Evolutionary conservation across 1,140 invertebrate genomes (phyloP), one percentile per base, ranked within the genome.

Genomic region (Olivierus martensii): DNA sequence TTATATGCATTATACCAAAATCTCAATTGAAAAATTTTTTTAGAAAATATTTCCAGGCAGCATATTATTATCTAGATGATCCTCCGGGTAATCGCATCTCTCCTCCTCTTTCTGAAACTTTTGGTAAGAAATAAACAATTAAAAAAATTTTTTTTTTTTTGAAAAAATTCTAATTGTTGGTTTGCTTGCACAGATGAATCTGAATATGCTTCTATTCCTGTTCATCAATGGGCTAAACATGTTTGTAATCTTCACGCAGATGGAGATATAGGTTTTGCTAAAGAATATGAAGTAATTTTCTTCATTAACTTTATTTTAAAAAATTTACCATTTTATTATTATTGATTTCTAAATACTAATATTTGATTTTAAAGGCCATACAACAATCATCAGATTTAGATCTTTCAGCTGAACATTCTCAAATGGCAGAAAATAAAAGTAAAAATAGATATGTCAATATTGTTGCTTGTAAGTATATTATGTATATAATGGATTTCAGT

Each of bases 401-500:
- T 37, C 55, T 85, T 64, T 79, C 83, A 12, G 85, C 84, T 44
- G 87, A 91, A 62, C 81, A 85, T 69, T 93, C 88, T 3, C 84
- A 89, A 63, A 78, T 86, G 64, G 80, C 82, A 3, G 90, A 94
- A 63, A 96, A 96, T 67, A 86, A 89, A 66, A 75, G 80, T 49
- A 95, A 95, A 70, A 95, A 95, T 72, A 77, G 92, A 69, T 96
- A 95, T 70, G 75, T 91, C 14, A 95, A 95, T 65, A 94, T 96
- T 58, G 83, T 91, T 57, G 89, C 91, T 46, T 95, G 88, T 92
- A 75, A 80, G 83, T 78, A 7, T 4, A 14, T 38, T 28, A 19
- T 54, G 38, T 19, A 18, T 17, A 52, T 18, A 28, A 9, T 12
- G 7, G 9, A 28, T 28, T 28, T 28, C 4, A 28, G 9, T 28